phyloP scores from a whole-genome alignment of 2,888 invertebrate species.

The Volucella inanis region DNA sequence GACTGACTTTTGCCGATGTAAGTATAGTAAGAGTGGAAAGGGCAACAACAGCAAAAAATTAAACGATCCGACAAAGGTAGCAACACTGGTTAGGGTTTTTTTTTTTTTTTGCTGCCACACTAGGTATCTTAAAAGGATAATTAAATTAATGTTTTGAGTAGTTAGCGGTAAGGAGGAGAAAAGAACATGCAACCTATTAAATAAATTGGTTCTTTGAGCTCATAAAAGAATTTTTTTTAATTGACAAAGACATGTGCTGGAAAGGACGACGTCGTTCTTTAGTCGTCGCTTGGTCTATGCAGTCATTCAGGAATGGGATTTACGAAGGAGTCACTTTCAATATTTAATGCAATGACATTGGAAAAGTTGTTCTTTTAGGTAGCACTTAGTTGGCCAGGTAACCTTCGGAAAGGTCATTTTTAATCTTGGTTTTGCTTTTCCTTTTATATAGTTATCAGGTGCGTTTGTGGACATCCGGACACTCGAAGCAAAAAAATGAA shows the following conservation, averaged over 20 bases:
- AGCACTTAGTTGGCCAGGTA: no score
- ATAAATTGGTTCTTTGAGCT: conserved; percentile 66
- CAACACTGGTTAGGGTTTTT: not conserved
- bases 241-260: not conserved
- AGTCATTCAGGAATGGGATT: no score
- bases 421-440: no score
- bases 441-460: no score
- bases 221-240: conserved; percentile 21
- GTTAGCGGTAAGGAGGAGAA: conserved; percentile 43
- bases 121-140: conserved; percentile 65
- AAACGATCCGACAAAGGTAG: conserved; percentile 45
- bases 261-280: not conserved
- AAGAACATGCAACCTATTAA: conserved; percentile 65
- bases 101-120: not conserved
- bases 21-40: not conserved
- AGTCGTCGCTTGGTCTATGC: no score
- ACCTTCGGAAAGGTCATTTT: no score
- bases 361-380: no score
- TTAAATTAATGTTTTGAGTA: conserved; percentile 68
- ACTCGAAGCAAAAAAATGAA: no score
- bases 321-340: no score
- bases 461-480: no score
- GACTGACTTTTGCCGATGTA: not conserved
- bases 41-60: conserved; percentile 15
- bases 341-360: no score